Evolutionary conservation across 2,113 vertebrate species (phyloP), one percentile per base, ranked within the genome.

Genomic region (Erpornis zantholeuca): DNA sequence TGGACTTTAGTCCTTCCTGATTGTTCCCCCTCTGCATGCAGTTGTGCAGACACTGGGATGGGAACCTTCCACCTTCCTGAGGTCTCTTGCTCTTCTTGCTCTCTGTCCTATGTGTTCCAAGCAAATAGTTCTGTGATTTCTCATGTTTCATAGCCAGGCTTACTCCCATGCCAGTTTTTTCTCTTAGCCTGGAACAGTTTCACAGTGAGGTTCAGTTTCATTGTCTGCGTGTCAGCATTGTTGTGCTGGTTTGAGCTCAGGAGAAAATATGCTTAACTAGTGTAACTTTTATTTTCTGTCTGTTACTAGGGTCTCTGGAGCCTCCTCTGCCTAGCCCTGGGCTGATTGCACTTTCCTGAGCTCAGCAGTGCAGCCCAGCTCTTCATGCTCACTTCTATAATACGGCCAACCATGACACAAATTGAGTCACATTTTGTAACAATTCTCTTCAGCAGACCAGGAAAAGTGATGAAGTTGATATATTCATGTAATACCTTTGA

Each of bases 351-450:
- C 56, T 95, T 96, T 94, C 45, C 80, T 64, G 57, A 88, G 16
- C n/a, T 86, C 44, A 36, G 64, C 86, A 83, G 82, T 75, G 52
- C 49, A 75, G 61, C 29, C 44, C 95, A 94, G 72, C 53, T 61
- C 40, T 73, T 90, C 77, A 28, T 63, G 36, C 36, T 57, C 13
- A 31, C 13, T 73, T 50, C 82, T 86, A 19, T 65, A 60, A 56
- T 23, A 21, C 1, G 31, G 50, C 75, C 91, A 95, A 80, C 60
- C 57, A 66, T 36, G 64, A 54, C 76, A 80, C 17, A 56, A 88
- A 40, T 5, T 12, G 15, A 9, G 47, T 66, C 70, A 96, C 52
- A 19, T 36, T 94, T 69, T 79, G 17, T 35, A 59, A 3, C 35
- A 94, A 40, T 54, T 50, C 13, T 60, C 57, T 92, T 92, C 57